Evolutionary conservation across 2,113 vertebrate species (phyloP), one percentile per base, ranked within the genome.

Genomic region (Etheostoma spectabile): DNA sequence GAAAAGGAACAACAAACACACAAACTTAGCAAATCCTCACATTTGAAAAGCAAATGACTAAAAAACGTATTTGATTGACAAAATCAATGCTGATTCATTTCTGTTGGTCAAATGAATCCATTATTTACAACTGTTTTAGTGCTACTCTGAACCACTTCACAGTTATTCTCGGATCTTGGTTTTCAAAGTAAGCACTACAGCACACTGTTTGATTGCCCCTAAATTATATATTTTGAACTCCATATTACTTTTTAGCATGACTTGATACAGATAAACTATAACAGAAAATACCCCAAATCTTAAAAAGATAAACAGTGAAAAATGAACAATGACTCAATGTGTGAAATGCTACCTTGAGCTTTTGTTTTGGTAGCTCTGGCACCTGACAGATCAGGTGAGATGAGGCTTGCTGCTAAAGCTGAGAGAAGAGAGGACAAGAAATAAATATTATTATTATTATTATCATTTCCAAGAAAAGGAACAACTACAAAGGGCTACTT

Each of bases 331-430:
- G 59, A 4, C 15, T 45, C 4, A 2, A 16, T 33, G 24, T 21
- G 19, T 38, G 30, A 60, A 60, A 4, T 30, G 38, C 49, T 96
- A 99, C 98, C 98, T 98, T 95, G 93, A 93, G 94, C 89, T 95
- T 96, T 98, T 93, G 96, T 97, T 89, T 96, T 96, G 30, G 86
- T 86, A 4, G 85, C 51, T 63, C 86, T 79, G 18, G 97, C 95
- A 85, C 94, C 96, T 91, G 95, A 96, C 73, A 95, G 94, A 86
- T 96, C 96, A 91, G 96, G 93, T 86, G 96, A 95, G 94, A 97
- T 94, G 91, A 99, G 93, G 95, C 96, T 96, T 95, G 96, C 95
- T 95, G 96, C 95, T 96, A 98, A 95, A 96, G 94, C 92, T 97
- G 96, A 90, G 91, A 91, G 48, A 91, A 27, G 15, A 80, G 7